A percentile compares a stretch with the other conserved stretches of the same genome.
These are phyloP conservation scores for Elmis aenea DNA, from an alignment of 2,888 invertebrate species.

Conservation along the genomic window DNA sequence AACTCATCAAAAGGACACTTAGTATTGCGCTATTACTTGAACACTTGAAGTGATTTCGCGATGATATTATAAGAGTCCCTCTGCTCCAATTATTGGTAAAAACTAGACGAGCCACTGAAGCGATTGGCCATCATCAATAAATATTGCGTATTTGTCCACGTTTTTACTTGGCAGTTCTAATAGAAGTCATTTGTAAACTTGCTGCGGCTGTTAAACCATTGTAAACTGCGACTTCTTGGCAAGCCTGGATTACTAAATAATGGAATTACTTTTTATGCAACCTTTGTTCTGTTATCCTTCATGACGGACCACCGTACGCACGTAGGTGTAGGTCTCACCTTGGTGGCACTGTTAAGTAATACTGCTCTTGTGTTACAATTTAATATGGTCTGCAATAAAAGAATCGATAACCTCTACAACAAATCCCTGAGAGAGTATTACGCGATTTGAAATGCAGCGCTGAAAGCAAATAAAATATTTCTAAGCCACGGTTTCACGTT, in stretches of 20 bases:
- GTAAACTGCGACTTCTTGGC: conserved; percentile 19
- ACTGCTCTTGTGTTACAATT: no score
- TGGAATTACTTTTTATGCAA: conserved; percentile 15
- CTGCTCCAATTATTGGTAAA: no score
- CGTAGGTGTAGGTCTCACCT: conserved; percentile 7
- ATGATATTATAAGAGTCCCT: no score
- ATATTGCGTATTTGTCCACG: conserved; percentile 17
- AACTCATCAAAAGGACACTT: no score
- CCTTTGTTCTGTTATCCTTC: conserved; percentile 16
- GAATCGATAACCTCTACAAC: conserved; percentile 1
- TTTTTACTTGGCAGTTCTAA: conserved; percentile 20
- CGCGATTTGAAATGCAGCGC: no score
- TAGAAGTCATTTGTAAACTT: conserved; percentile 26
- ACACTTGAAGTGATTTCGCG: no score
- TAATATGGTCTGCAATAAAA: not conserved
- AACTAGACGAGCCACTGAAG: conserved; percentile 7
- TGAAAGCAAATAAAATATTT: no score
- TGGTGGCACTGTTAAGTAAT: no score
- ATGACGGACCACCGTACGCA: conserved; percentile 16
- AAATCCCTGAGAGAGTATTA: conserved; percentile 1
- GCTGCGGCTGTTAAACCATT: conserved; percentile 15
- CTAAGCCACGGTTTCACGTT: no score
- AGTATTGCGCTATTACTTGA: no score
- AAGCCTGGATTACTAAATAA: conserved; percentile 24
- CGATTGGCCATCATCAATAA: conserved; percentile 14